phyloP scores from a whole-genome alignment of 2,888 invertebrate genomes.

The Temnothorax ravouxi region DNA sequence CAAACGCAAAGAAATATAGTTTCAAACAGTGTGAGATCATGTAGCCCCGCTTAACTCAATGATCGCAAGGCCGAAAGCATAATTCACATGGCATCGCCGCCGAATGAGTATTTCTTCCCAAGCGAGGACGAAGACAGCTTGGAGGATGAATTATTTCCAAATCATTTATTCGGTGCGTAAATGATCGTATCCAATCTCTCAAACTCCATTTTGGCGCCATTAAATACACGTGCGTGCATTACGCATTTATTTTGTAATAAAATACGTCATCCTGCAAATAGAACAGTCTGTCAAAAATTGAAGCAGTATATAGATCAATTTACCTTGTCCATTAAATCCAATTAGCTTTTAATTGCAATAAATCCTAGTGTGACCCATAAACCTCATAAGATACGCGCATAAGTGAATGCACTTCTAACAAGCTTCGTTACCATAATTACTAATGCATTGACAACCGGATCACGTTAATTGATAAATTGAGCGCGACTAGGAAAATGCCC shows the following conservation, averaged over 20 bases:
- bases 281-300: constrained; percentile 16
- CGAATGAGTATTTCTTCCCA: constrained; percentile 78
- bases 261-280: background rate
- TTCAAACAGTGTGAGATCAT: constrained; percentile 22
- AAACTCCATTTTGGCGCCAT: background rate
- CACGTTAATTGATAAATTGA: constrained; percentile 37
- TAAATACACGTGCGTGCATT: background rate
- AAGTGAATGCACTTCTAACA: constrained; percentile 35
- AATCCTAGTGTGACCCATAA: constrained; percentile 54
- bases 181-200: background rate
- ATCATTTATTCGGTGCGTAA: constrained; percentile 43
- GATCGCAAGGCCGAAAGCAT: constrained; percentile 70
- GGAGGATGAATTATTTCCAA: constrained; percentile 62
- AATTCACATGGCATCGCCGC: constrained; percentile 82
- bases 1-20: constrained; percentile 5
- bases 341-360: constrained; percentile 55
- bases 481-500: background rate
- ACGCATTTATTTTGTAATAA: constrained; percentile 8
- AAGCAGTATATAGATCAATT: constrained; percentile 11
- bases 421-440: constrained; percentile 23
- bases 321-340: constrained; percentile 47
- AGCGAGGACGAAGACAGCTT: constrained; percentile 76
- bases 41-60: constrained; percentile 56
- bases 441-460: background rate
- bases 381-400: constrained; percentile 26